Conservation (phyloP, 2,888 invertebrate genomes). For the Cactoblastis cactorum region DNA sequence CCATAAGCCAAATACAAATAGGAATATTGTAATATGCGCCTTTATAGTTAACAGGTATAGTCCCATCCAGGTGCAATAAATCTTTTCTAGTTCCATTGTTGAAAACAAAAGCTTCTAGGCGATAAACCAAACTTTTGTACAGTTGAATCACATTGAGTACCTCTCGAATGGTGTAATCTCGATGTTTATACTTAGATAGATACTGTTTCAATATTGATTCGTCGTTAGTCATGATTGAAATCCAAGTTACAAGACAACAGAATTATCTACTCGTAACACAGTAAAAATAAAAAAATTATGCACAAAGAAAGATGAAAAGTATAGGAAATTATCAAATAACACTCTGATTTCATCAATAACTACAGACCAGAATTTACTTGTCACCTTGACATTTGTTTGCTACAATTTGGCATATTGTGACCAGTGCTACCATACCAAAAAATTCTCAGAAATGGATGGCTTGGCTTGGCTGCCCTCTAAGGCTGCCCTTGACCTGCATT, state of each 20-base stretch:
- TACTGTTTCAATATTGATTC: constrained; percentile 62
- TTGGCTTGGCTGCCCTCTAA: no score
- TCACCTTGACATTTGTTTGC: neutral
- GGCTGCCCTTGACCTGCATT: no score
- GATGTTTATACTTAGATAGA: constrained; percentile 66
- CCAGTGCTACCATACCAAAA: no score
- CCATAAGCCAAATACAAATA: constrained; percentile 96
- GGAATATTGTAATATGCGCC: constrained; percentile 97
- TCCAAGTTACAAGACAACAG: neutral
- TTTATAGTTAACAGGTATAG: constrained; percentile 95
- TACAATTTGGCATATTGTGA: no score
- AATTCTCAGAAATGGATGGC: no score
- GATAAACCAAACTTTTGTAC: constrained; percentile 66
- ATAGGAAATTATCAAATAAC: neutral
- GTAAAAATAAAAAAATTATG: neutral
- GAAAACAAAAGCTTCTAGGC: constrained; percentile 83
- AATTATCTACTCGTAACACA: neutral
- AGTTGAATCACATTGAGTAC: constrained; percentile 65
- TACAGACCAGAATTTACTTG: neutral
- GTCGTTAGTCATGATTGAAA: constrained; percentile 61
- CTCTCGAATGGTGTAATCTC: constrained; percentile 66
- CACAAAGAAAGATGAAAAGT: neutral
- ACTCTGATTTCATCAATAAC: neutral
- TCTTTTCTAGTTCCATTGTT: constrained; percentile 92
- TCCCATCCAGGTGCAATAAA: constrained; percentile 91